Conservation (phyloP, 2,113 vertebrate genomes). For the Morone chrysops region DNA sequence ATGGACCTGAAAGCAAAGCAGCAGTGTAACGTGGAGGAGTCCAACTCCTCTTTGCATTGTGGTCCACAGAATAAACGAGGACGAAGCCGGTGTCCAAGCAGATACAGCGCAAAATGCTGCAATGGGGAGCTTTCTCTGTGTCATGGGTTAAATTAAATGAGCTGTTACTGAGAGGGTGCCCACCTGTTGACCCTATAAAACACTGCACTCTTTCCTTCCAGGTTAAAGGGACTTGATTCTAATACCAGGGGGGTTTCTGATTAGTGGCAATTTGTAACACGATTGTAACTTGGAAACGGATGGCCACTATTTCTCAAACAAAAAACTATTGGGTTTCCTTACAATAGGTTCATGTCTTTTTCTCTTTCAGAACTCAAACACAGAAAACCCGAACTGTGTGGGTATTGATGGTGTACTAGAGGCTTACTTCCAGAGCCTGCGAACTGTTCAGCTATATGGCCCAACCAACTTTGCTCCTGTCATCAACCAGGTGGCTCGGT, state of each 20-base stretch:
- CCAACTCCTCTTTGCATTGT: no score
- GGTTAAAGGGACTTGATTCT: not conserved
- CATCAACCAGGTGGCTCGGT: conserved; percentile 94
- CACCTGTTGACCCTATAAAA: not conserved
- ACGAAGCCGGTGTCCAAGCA: no score
- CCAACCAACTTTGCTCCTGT: conserved; percentile 93
- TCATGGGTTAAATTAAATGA: not conserved
- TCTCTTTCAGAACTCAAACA: conserved; percentile 85
- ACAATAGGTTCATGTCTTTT: not conserved
- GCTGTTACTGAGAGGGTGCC: not conserved
- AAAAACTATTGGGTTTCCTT: not conserved
- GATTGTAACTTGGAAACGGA: not conserved
- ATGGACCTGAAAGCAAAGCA: no score
- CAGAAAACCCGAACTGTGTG: conserved; percentile 89
- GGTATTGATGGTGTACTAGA: conserved; percentile 92
- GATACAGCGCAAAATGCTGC: no score
- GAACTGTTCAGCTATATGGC: conserved; percentile 91
- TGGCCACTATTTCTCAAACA: not conserved
- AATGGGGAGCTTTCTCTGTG: not conserved
- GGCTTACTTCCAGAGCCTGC: conserved; percentile 91
- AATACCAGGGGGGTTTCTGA: not conserved
- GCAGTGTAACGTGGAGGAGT: no score
- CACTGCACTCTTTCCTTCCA: not conserved
- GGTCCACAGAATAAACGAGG: no score
- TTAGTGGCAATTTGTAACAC: not conserved